These are phyloP conservation scores for Listronotus oregonensis DNA, from an alignment of 1,140 invertebrate genomes.

Conservation along the genomic window DNA sequence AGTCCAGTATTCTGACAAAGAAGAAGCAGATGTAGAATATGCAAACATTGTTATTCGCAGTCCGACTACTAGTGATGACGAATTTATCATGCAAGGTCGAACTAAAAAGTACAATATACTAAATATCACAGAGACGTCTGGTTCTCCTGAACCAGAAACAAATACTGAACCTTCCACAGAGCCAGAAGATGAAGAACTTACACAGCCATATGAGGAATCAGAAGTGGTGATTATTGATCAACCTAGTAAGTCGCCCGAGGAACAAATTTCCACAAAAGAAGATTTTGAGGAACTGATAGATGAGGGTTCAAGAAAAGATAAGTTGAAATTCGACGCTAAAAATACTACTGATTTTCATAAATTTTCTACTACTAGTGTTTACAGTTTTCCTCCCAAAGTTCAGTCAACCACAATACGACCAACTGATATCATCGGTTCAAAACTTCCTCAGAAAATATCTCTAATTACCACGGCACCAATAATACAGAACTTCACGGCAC, in stretches of 20 bases:
- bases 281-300: slow-evolving; percentile 67
- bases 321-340: slow-evolving; percentile 50
- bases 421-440: slow-evolving; percentile 30
- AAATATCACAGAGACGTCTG: slow-evolving; percentile 58
- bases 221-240: slow-evolving; percentile 68
- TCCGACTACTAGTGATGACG: slow-evolving; percentile 54
- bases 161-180: slow-evolving; percentile 58
- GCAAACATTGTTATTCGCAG: slow-evolving; percentile 53
- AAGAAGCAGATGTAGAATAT: slow-evolving; percentile 57
- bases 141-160: slow-evolving; percentile 63
- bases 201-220: slow-evolving; percentile 62
- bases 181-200: slow-evolving; percentile 56
- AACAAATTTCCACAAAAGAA: slow-evolving; percentile 66
- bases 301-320: slow-evolving; percentile 60
- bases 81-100: slow-evolving; percentile 51
- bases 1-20: slow-evolving; percentile 65
- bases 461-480: slow-evolving; percentile 40
- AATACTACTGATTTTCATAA: slow-evolving; percentile 52
- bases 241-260: slow-evolving; percentile 63
- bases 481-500: slow-evolving; percentile 29
- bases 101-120: slow-evolving; percentile 47
- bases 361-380: slow-evolving; percentile 44
- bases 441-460: slow-evolving; percentile 43
- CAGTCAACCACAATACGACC: slow-evolving; percentile 14
- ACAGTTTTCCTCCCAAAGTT: slow-evolving; percentile 41